Evolutionary conservation across 2,888 invertebrate genomes (phyloP).

Genomic region (Chouioia cunea): DNA sequence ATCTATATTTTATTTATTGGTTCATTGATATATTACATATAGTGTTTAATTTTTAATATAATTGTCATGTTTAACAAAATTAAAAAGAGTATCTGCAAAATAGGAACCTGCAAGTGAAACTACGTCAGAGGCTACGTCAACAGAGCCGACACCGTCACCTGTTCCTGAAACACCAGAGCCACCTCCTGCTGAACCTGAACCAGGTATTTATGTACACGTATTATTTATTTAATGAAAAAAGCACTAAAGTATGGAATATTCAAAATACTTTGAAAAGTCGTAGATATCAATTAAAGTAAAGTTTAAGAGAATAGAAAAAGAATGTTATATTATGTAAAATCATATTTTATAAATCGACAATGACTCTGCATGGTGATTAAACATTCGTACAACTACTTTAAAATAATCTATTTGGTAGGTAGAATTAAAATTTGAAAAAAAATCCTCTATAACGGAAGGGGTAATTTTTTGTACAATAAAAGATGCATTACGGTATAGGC

Average conservation of each 20-base stretch:
- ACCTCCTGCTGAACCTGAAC: conserved; percentile 53
- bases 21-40: too few species aligned
- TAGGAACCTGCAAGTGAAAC: conserved; percentile 43
- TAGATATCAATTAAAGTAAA: not conserved
- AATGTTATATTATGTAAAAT: too few species aligned
- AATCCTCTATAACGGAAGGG: too few species aligned
- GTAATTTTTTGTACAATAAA: not conserved
- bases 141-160: conserved; percentile 50
- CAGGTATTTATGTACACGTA: conserved; percentile 37
- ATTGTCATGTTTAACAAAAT: not conserved
- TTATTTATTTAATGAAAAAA: not conserved
- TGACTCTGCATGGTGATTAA: too few species aligned
- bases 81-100: not conserved
- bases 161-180: conserved; percentile 55
- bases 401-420: too few species aligned
- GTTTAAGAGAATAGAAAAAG: not conserved
- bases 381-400: too few species aligned
- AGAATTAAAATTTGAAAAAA: too few species aligned
- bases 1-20: too few species aligned
- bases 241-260: not conserved
- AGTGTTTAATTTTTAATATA: not conserved
- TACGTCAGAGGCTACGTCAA: conserved; percentile 46
- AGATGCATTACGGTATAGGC: not conserved
- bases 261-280: not conserved
- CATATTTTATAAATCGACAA: too few species aligned